Base-by-base conservation (phyloP, 2,797 vertebrate species). In the Hybognathus amarus region DNA sequence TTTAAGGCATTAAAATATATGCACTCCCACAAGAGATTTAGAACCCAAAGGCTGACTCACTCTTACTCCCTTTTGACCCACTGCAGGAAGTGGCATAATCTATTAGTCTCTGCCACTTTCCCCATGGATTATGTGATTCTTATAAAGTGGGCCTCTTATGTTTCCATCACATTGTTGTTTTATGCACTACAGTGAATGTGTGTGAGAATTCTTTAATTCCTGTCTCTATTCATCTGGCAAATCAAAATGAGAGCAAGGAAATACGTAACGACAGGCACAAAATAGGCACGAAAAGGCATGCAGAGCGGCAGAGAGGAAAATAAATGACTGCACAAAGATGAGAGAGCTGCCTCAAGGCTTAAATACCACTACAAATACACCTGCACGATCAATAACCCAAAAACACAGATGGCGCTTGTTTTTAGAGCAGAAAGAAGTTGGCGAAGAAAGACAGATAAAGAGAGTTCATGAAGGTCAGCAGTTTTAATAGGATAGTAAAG, bases 311-410 rank as follows among this genome's bases (percentile, higher is more conserved):
- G 38, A 80, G 64, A 85, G 9, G 42, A 50, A 73, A 11, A 79
- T 42, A 59, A 73, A 70, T 70, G 22, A 27, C 45, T 45, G 83
- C 5, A 22, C 20, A 33, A 38, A 79, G 52, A 73, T 47, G 50
- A 77, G 45, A 84, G 71, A 56, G 66, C 47, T 59, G 85, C 85
- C 83, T 71, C 54, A 30, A 66, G 85, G 64, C 40, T 10, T 68
- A 85, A 85, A 88, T 87, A 82, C 75, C 82, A 12, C 36, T 77
- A 52, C 64, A 75, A 78, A 85, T 70, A 80, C 83, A 85, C 85
- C 83, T 85, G 82, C 80, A 88, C n/a, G 42, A 73, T 47, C 83
- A 56, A 56, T 10, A 77, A 83, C 73, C n/a, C 54, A 47, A 77
- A 73, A 50, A 78, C 78, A 82, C 87, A 88, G 82, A 81, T 85